Conservation (phyloP, 2,888 invertebrate genomes). For the Xestoiulus laeticollis region DNA sequence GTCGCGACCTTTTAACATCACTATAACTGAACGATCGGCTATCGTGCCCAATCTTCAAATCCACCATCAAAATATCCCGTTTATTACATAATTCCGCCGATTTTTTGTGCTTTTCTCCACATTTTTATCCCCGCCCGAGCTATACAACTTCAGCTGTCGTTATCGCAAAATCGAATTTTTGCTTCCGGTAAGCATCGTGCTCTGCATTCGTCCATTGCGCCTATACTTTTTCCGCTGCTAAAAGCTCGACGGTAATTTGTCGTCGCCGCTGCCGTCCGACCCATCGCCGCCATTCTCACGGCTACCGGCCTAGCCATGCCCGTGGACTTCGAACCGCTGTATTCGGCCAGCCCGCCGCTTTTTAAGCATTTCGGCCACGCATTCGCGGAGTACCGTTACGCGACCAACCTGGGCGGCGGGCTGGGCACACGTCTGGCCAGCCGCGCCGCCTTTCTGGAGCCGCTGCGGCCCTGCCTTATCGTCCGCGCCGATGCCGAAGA, state of each 20-base stretch:
- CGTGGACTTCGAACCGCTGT: conserved; percentile 60
- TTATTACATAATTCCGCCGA: no score
- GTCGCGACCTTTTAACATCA: no score
- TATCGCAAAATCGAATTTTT: background rate
- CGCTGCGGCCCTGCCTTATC: conserved; percentile 69
- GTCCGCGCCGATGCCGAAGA: conserved; percentile 59
- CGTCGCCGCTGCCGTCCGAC: background rate
- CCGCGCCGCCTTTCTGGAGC: conserved; percentile 63
- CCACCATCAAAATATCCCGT: no score
- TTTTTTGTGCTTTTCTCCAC: no score
- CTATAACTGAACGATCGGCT: no score
- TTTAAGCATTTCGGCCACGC: conserved; percentile 67
- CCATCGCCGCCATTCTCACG: background rate
- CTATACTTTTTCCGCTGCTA: no score
- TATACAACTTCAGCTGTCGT: background rate
- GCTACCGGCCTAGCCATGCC: conserved; percentile 58
- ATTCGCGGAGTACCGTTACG: conserved; percentile 53
- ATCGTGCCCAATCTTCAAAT: no score
- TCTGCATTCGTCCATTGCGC: no score
- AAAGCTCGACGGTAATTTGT: background rate
- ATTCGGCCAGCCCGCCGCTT: conserved; percentile 68
- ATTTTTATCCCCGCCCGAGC: no score
- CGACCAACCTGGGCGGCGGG: conserved; percentile 2
- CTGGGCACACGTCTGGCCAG: background rate
- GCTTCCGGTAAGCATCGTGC: no score